Base-by-base conservation (phyloP, 2,888 invertebrate genomes). In the Caenorhabditis afra region DNA sequence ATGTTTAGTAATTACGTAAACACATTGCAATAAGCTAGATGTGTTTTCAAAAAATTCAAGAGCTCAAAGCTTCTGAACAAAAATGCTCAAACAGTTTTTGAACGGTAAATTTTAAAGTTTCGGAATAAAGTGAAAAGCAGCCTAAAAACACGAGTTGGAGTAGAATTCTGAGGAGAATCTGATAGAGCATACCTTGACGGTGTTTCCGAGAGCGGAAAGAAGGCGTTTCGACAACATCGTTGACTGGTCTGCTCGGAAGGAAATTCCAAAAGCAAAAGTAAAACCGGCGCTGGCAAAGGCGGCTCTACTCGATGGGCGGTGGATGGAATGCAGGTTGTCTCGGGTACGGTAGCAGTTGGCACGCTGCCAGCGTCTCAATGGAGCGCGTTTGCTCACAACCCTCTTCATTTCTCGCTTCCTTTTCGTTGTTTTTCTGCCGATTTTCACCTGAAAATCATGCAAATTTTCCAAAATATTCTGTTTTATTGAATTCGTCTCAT, bases 161-260 rank as follows among this genome's bases (percentile, higher is more conserved):
- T 59, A 7, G 37, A 58, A 53, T 16, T 37, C 35, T 1, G 18
- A 16, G 59, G 12, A 5, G 14, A 64, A 66, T 49, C 44, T 29
- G n/a, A n/a, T 58, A 29, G 70, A 75, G 52, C 53, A 23, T 70
- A 87, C 87, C 87, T 87, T 87, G 76, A 80, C 81, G 80, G 83
- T 81, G 77, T 75, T 82, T 53, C 81, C 81, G 64, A 86, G 81
- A 65, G 83, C 79, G 67, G 80, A 80, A 70, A 87, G 53, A 65
- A 87, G 59, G 61, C 85, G 84, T 80, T 85, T 87, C 71, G 88
- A 85, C 76, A 88, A 83, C 88, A 88, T 88, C 64, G 66, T 78
- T 53, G 62, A 75, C 66, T 66, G 74, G 66, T 81, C 73, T 74
- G 78, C 78, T 74, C 64, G 75, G 80, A 80, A 75, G 49, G 59